Evolutionary conservation across 1,140 invertebrate genomes (phyloP), one percentile per base, ranked within the genome.

Genomic region (Thrips palmi): DNA sequence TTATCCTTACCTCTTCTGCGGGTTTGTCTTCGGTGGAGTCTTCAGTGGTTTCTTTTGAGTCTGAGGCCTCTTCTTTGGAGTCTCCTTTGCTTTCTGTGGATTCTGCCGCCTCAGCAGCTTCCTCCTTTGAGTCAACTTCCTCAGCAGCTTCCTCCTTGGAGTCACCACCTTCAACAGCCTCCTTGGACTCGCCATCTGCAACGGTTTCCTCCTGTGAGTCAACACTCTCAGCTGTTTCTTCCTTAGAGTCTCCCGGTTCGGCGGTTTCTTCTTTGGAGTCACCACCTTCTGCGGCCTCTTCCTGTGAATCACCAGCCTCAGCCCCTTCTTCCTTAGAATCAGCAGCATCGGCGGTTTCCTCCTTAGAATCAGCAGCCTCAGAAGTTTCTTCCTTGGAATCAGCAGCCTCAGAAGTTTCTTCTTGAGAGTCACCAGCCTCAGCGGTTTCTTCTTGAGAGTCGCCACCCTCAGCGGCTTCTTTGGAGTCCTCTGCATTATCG

Each of bases 1-100:
- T 22, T 31, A 28, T 28, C 28, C 28, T 27, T n/a, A 19, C 15
- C 34, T 31, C 53, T 38, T 55, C 52, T 41, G 59, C 56, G 23
- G 43, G 31, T 31, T 42, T 39, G 3, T 45, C 39, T 29, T 41
- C 35, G 1, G 25, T 39, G 14, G 32, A 15, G 25, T 41, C 44
- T 39, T 46, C 41, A 20, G 7, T 21, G 15, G 37, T 43, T 30
- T 37, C 45, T 41, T 46, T 41, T 0, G 20, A 4, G n/a, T 23
- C 20, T 27, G 4, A 10, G 4, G 17, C 19, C 19, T 25, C 35
- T 37, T 37, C 35, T 25, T 4, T 25, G 4, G 20, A 12, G 7
- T 37, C 23, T 4, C 4, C 20, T 25, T 37, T 8, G n/a, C 27
- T 12, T 5, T 20, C 18, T 7, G 7, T 6, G 10, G 30, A 15